These are phyloP conservation scores for Melanophora roralis DNA, from an alignment of 2,888 invertebrate species.

Conservation along the genomic window DNA sequence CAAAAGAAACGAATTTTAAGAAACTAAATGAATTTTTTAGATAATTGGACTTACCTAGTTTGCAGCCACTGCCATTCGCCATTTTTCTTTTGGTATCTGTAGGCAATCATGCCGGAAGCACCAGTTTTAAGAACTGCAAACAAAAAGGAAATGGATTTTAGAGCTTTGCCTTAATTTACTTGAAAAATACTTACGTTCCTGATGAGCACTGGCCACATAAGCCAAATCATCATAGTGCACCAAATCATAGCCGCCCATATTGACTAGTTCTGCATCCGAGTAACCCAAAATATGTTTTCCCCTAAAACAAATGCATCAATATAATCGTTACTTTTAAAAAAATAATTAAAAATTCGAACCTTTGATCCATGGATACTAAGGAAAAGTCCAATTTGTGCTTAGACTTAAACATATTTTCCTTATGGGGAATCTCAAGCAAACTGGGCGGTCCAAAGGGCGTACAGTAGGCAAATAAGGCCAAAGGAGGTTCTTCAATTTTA, in stretches of 20 bases:
- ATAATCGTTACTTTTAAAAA: background rate
- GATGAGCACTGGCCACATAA: constrained; percentile 98
- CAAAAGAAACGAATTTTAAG: background rate
- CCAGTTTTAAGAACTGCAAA: constrained; percentile 97
- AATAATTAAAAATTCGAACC: constrained; percentile 80
- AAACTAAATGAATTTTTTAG: background rate
- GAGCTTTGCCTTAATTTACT: background rate
- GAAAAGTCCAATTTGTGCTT: constrained; percentile 99
- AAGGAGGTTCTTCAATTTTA: constrained; percentile 94
- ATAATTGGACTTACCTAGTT: constrained; percentile 79
- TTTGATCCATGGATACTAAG: constrained; percentile 97
- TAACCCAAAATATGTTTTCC: constrained; percentile 97
- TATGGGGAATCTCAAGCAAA: constrained; percentile 96
- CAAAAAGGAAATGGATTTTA: background rate
- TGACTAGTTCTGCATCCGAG: constrained; percentile 92
- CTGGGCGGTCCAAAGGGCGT: constrained; percentile 99
- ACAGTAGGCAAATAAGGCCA: constrained; percentile 97
- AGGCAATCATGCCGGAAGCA: constrained; percentile 99
- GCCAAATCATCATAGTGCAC: constrained; percentile 98
- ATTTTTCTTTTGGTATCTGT: constrained; percentile 96
- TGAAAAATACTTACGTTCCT: constrained; percentile 89
- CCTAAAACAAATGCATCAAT: constrained; percentile 77
- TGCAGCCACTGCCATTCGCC: constrained; percentile 99
- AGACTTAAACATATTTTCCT: constrained; percentile 99
- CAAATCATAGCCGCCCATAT: constrained; percentile 97